A percentile compares a stretch with the other conserved stretches of the same genome.
These are phyloP conservation scores for Urosaurus nigricauda DNA, from an alignment of 2,797 vertebrate species.

Conservation along the genomic window DNA sequence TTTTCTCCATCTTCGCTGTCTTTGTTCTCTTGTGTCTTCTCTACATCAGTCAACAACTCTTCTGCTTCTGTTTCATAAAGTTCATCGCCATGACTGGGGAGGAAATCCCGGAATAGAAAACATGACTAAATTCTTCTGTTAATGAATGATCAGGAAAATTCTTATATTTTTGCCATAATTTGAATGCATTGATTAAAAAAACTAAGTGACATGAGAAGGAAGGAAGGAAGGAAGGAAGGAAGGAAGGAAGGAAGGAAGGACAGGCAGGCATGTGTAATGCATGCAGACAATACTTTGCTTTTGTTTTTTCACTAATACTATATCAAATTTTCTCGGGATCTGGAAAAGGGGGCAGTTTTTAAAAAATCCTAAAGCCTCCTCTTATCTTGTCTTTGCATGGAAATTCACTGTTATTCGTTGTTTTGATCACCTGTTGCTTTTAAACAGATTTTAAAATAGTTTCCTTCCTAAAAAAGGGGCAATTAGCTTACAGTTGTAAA, in stretches of 20 bases:
- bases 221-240: too few species aligned
- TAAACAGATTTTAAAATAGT: background rate
- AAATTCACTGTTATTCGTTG: background rate
- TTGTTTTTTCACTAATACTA: background rate
- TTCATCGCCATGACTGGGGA: background rate
- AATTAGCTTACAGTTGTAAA: too few species aligned
- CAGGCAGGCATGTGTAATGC: background rate
- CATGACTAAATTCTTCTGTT: background rate
- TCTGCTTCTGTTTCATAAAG: slow-evolving; percentile 8
- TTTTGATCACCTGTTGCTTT: background rate
- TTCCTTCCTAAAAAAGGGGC: background rate
- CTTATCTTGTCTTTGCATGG: background rate
- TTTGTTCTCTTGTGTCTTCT: background rate
- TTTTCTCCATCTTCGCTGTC: background rate
- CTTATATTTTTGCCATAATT: background rate
- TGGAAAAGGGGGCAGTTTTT: background rate
- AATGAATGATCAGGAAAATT: background rate
- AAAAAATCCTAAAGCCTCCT: background rate
- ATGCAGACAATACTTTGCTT: background rate
- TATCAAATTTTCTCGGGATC: background rate
- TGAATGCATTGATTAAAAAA: background rate
- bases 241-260: too few species aligned
- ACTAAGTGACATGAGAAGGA: background rate
- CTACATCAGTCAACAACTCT: background rate
- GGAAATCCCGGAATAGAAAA: background rate